A percentile compares a stretch with the other conserved stretches of the same genome.
phyloP scores from a whole-genome alignment of 2,113 vertebrate genomes.

The Colossoma macropomum region DNA sequence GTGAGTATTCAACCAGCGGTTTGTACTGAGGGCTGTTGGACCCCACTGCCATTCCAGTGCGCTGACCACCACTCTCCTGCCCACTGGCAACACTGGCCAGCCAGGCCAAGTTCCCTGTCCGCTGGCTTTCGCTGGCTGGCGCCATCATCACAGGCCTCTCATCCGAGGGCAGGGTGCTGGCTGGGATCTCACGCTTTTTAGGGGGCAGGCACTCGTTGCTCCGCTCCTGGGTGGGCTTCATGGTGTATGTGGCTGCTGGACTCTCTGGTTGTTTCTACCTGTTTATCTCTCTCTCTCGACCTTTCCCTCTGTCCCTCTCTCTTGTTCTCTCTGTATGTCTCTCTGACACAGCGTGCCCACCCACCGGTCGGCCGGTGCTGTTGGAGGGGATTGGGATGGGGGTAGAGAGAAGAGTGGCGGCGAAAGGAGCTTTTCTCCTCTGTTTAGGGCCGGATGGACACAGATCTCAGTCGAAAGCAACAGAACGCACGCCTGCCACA shows the following conservation, averaged over 20 bases:
- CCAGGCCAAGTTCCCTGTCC: constrained; percentile 89
- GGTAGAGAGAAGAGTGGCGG: constrained; percentile 31
- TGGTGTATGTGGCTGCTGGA: constrained; percentile 73
- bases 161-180: constrained; percentile 87
- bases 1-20: constrained; percentile 73
- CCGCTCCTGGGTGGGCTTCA: constrained; percentile 98
- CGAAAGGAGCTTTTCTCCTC: constrained; percentile 58
- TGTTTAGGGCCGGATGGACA: constrained; percentile 81
- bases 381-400: constrained; percentile 37
- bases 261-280: constrained; percentile 7
- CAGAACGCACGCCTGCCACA: constrained; percentile 91
- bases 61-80: constrained; percentile 71
- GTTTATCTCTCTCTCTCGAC: constrained; percentile 46
- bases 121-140: constrained; percentile 86
- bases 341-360: constrained; percentile 25
- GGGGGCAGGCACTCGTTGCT: constrained; percentile 99
- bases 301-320: constrained; percentile 42
- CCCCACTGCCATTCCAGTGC: constrained; percentile 70
- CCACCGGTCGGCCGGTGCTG: constrained; percentile 29
- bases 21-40: constrained; percentile 84
- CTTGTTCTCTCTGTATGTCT: constrained; percentile 30
- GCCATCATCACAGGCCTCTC: constrained; percentile 77
- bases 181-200: constrained; percentile 94
- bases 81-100: constrained; percentile 80
- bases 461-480: constrained; percentile 85